Evolutionary conservation across 2,888 invertebrate species (phyloP), one percentile per base, ranked within the genome.

Genomic region (Caenorhabditis sp.): DNA sequence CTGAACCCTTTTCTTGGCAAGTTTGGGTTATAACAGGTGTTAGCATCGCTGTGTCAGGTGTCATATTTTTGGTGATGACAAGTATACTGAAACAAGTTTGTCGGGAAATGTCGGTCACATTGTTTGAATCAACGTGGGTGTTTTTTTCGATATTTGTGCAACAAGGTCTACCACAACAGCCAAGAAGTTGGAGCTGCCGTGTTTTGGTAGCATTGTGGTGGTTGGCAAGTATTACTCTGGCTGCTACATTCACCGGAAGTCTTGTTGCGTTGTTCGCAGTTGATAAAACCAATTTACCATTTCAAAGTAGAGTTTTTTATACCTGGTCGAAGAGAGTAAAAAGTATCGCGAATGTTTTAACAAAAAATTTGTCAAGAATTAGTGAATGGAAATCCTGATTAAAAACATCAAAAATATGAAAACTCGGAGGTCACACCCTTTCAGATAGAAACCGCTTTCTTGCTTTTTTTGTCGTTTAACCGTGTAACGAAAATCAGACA

Each of bases 221-320:
- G 84, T 43, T 85, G 60, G 79, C 80, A 12, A 75, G 79, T 27
- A 76, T 86, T 43, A 83, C 85, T 53, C 69, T 85, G n/a, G 76
- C 79, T 62, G 85, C 86, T 12, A 83, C 82, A 19, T 85, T 84
- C 66, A 85, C 85, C 14, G 85, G 85, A 27, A 80, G 81, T 62
- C 76, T 85, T n/a, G 84, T 85, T 10, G 85, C 85, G 10, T 71
- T 85, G 1, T 85, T 85, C 69, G 83, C 85, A 8, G 83, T 84
- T 14, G 82, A 83, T 63, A 82, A 82, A 66, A 75, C 75, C 14
- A 75, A 65, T 66, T 50, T 84, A 27, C 84, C 85, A 5, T 84
- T 85, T 67, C 72, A 76, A 64, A 79, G 82, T 83, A n/a, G n/a
- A n/a, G n/a, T n/a, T n/a, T n/a, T n/a, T n/a, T n/a, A n/a, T n/a